A percentile compares a stretch with the other conserved stretches of the same genome.
Evolutionary conservation across 2,113 vertebrate species (phyloP).

Genomic region (Burhinus oedicnemus): DNA sequence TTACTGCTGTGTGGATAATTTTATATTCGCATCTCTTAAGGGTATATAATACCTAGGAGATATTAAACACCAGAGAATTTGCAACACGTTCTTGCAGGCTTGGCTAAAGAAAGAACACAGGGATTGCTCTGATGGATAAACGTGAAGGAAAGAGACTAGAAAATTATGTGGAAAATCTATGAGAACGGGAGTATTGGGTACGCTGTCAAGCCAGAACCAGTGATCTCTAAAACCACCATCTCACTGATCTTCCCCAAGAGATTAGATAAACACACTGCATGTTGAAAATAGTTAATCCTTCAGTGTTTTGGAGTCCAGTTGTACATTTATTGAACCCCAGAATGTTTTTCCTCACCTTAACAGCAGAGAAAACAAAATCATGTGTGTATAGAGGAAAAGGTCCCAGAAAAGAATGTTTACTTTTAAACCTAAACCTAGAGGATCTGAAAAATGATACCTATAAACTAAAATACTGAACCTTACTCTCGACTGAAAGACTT

Average conservation of each 20-base stretch:
- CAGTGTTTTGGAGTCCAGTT: background rate
- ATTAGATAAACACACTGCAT: background rate
- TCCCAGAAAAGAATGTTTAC: conserved; percentile 15
- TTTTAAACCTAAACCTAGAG: conserved; percentile 36
- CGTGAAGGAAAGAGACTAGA: background rate
- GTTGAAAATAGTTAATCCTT: background rate
- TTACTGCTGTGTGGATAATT: background rate
- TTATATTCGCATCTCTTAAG: background rate
- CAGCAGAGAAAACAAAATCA: background rate
- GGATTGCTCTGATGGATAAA: background rate
- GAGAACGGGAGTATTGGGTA: background rate
- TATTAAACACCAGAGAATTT: background rate
- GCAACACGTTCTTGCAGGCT: background rate
- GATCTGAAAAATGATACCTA: conserved; percentile 26
- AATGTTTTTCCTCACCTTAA: background rate
- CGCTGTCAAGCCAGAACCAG: background rate
- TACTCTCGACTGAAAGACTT: background rate
- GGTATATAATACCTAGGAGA: background rate
- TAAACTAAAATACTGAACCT: conserved; percentile 26
- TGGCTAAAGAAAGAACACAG: background rate
- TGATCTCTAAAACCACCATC: background rate
- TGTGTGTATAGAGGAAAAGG: background rate
- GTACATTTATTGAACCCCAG: background rate
- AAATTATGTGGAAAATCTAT: background rate
- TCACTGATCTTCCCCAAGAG: background rate